A percentile compares a stretch with the other conserved stretches of the same genome.
Evolutionary conservation across 2,888 invertebrate species (phyloP).

Genomic region (Euplexia lucipara): DNA sequence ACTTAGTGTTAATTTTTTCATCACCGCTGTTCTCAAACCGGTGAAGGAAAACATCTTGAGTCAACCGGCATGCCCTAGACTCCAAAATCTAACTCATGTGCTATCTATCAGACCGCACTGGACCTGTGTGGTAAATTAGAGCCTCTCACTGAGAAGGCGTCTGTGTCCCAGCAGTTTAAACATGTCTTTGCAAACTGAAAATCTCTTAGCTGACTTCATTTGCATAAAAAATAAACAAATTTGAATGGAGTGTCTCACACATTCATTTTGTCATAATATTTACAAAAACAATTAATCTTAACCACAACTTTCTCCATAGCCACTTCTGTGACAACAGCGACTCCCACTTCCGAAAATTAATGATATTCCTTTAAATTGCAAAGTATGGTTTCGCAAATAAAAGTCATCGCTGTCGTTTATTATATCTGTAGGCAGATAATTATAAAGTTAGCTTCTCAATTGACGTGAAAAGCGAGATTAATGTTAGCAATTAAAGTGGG

Average conservation of each 20-base stretch:
- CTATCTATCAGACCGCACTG: too few relatives aligned
- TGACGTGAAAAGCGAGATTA: constrained; percentile 53
- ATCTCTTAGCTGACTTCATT: constrained; percentile 8
- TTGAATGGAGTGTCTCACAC: constrained; percentile 6
- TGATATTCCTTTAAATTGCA: constrained; percentile 30
- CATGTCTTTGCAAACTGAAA: not conserved
- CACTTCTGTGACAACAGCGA: constrained; percentile 22
- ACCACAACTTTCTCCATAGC: constrained; percentile 44
- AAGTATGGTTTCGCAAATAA: constrained; percentile 33
- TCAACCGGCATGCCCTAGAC: too few relatives aligned
- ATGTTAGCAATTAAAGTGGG: constrained; percentile 52
- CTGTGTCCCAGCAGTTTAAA: too few relatives aligned
- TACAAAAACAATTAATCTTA: constrained; percentile 42
- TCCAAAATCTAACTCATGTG: too few relatives aligned
- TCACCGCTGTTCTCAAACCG: too few relatives aligned
- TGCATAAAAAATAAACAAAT: constrained; percentile 19
- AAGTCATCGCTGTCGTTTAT: constrained; percentile 34
- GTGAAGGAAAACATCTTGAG: too few relatives aligned
- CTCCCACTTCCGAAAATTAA: constrained; percentile 50
- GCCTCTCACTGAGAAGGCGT: too few relatives aligned
- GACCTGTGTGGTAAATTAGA: too few relatives aligned
- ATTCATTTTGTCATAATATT: constrained; percentile 46
- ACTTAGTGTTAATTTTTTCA: too few relatives aligned
- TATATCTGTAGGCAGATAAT: constrained; percentile 51
- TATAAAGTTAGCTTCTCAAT: constrained; percentile 45